Percentiles rank a stretch among this genome's conserved stretches.
These are phyloP conservation scores for Calameuta filiformis DNA, from an alignment of 2,888 invertebrate species.

Conservation along the genomic window DNA sequence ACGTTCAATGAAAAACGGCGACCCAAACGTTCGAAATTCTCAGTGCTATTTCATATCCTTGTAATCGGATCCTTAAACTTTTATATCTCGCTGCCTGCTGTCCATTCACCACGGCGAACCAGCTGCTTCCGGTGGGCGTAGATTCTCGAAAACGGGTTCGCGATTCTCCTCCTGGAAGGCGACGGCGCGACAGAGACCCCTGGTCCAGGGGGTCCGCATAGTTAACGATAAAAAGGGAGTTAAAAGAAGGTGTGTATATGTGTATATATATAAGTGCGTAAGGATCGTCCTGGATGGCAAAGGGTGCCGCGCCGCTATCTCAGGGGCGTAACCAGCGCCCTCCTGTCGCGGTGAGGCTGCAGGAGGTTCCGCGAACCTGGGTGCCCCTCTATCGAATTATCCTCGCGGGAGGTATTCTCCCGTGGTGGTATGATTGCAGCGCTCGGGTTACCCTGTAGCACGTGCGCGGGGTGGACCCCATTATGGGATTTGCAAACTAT, in stretches of 20 bases:
- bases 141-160: constrained; percentile 62
- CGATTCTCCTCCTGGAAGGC: constrained; percentile 47
- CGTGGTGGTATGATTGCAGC: constrained; percentile 55
- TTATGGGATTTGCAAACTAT: constrained; percentile 45
- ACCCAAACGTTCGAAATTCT: constrained; percentile 53
- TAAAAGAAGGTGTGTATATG: too few relatives aligned
- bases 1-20: constrained; percentile 46
- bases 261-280: constrained; percentile 10
- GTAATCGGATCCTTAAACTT: constrained; percentile 62
- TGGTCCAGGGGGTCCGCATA: too few relatives aligned
- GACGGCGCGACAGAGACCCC: too few relatives aligned
- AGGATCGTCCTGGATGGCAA: constrained; percentile 23
- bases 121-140: constrained; percentile 67
- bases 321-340: constrained; percentile 53
- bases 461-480: constrained; percentile 52
- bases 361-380: constrained; percentile 52
- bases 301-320: constrained; percentile 40
- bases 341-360: constrained; percentile 43
- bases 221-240: too few relatives aligned
- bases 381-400: constrained; percentile 61
- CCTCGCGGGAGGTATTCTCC: constrained; percentile 57
- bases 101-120: constrained; percentile 56
- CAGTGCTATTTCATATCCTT: constrained; percentile 37
- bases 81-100: constrained; percentile 49
- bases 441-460: constrained; percentile 58